These are phyloP conservation scores for Numenius phaeopus DNA, from an alignment of 2,797 vertebrate genomes.

Conservation along the genomic window DNA sequence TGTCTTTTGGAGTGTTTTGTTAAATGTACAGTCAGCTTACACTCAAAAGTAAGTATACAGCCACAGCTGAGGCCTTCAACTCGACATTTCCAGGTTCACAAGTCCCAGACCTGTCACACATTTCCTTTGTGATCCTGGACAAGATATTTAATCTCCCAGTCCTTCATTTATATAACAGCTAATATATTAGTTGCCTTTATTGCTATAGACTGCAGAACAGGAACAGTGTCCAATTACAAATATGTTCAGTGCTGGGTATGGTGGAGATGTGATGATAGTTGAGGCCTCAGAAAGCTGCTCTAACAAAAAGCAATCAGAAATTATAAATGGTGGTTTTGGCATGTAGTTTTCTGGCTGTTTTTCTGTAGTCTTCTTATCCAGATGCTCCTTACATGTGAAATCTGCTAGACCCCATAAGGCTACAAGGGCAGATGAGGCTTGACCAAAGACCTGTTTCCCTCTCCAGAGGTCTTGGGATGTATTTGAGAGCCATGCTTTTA, in stretches of 20 bases:
- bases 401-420: background rate
- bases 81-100: slow-evolving; percentile 29
- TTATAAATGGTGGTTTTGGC: background rate
- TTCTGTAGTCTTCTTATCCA: background rate
- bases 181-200: slow-evolving; percentile 46
- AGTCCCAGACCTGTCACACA: slow-evolving; percentile 47
- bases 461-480: background rate
- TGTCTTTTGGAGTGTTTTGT: slow-evolving; percentile 18
- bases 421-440: background rate
- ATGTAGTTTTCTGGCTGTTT: background rate
- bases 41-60: slow-evolving; percentile 35
- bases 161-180: slow-evolving; percentile 35
- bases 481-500: background rate
- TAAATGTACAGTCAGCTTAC: slow-evolving; percentile 33
- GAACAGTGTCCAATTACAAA: slow-evolving; percentile 37
- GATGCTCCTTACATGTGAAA: background rate
- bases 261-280: slow-evolving; percentile 16
- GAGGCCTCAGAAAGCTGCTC: background rate
- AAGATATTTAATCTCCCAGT: slow-evolving; percentile 47
- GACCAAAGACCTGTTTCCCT: background rate
- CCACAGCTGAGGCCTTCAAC: slow-evolving; percentile 34
- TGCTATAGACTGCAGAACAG: slow-evolving; percentile 22
- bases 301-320: background rate
- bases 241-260: background rate
- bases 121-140: slow-evolving; percentile 48